A percentile compares a stretch with the other conserved stretches of the same genome.
phyloP scores from a whole-genome alignment of 2,888 invertebrate genomes.

The Phalera bucephala region DNA sequence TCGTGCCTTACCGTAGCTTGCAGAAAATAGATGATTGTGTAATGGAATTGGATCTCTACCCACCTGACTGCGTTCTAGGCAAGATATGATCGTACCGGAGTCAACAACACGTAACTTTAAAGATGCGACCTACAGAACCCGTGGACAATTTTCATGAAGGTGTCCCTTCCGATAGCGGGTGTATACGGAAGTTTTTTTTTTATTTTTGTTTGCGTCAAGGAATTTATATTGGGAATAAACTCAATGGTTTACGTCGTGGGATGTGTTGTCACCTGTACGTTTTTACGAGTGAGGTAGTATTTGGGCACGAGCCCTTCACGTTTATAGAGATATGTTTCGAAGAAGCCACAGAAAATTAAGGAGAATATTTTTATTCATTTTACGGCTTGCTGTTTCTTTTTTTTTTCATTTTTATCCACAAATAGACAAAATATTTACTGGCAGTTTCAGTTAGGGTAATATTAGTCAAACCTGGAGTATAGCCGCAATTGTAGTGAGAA shows the following conservation, averaged over 20 bases:
- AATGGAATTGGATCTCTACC: slow-evolving; percentile 53
- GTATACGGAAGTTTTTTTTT: slow-evolving; percentile 30
- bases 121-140: slow-evolving; percentile 18
- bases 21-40: slow-evolving; percentile 41
- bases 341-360: slow-evolving; percentile 39
- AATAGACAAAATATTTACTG: not conserved
- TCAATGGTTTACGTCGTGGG: slow-evolving; percentile 54
- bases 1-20: slow-evolving; percentile 21
- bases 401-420: not conserved
- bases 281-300: slow-evolving; percentile 50
- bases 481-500: too few species aligned
- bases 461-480: too few species aligned
- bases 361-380: slow-evolving; percentile 25
- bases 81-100: slow-evolving; percentile 29
- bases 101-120: slow-evolving; percentile 36
- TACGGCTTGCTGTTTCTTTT: slow-evolving; percentile 12
- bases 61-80: slow-evolving; percentile 29
- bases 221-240: slow-evolving; percentile 59
- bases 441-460: too few species aligned
- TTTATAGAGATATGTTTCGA: slow-evolving; percentile 47
- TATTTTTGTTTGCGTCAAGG: slow-evolving; percentile 37
- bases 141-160: slow-evolving; percentile 46
- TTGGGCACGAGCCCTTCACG: slow-evolving; percentile 44
- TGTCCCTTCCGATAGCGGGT: slow-evolving; percentile 35
- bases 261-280: slow-evolving; percentile 52